Evolutionary conservation across 2,888 invertebrate genomes (phyloP).

Genomic region (Pseudococcus viburni): DNA sequence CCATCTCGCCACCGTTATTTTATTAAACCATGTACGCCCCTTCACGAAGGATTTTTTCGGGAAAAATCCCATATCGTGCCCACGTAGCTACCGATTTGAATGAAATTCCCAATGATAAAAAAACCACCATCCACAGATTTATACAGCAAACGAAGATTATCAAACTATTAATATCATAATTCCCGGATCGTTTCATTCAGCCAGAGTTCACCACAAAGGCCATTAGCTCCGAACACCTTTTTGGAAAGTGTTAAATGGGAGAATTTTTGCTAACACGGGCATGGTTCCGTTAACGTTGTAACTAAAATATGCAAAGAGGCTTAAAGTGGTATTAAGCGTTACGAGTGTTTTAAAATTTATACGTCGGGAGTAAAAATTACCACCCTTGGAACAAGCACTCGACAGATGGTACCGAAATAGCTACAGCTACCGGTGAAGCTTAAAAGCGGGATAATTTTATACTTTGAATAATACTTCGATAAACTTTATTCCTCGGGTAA

Average conservation of each 20-base stretch:
- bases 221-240: not conserved
- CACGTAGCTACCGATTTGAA: not conserved
- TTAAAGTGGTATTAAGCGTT: slow-evolving; percentile 24
- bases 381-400: not conserved
- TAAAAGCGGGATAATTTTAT: slow-evolving; percentile 14
- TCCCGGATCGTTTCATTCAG: not conserved
- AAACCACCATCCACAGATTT: not conserved
- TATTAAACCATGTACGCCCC: not conserved
- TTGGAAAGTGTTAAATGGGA: not conserved
- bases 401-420: slow-evolving; percentile 3
- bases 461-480: not conserved
- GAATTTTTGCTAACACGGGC: not conserved
- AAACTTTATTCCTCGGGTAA: not conserved
- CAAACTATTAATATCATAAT: not conserved
- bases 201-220: not conserved
- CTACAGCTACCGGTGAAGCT: not conserved
- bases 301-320: slow-evolving; percentile 22
- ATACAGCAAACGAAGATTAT: not conserved
- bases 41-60: not conserved
- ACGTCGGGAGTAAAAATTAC: not conserved
- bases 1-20: not conserved
- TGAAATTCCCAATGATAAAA: not conserved
- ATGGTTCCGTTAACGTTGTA: not conserved
- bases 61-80: not conserved
- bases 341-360: slow-evolving; percentile 36